Evolutionary conservation across 1,140 invertebrate genomes (phyloP).

Genomic region (Conus betulinus): DNA sequence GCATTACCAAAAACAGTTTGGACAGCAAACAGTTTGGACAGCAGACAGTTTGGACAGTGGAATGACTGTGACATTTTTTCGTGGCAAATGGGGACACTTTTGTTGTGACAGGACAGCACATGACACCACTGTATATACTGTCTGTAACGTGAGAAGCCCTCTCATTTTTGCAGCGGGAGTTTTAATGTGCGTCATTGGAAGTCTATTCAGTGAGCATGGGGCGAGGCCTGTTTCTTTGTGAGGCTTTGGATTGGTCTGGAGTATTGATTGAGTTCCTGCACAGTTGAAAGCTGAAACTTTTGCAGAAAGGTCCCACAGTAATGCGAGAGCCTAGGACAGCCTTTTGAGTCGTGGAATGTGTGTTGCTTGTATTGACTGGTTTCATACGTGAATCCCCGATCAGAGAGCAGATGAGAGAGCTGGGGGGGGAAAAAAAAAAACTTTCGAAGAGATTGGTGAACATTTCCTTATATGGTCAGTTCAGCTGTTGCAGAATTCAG

Average conservation of each 20-base stretch:
- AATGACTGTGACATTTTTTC: no score
- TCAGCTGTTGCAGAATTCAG: neutral
- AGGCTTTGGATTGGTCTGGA: neutral
- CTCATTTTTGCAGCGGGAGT: neutral
- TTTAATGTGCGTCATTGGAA: neutral
- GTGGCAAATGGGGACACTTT: no score
- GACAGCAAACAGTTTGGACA: no score
- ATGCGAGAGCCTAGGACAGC: neutral
- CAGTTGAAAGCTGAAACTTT: neutral
- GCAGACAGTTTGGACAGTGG: no score
- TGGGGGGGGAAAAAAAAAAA: neutral
- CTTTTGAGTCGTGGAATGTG: neutral
- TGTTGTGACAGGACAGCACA: no score
- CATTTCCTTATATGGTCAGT: neutral
- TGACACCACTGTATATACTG: no score
- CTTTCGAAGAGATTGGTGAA: neutral
- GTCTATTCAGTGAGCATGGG: neutral
- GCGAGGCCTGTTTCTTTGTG: neutral
- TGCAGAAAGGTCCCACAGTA: neutral
- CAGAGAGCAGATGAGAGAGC: neutral
- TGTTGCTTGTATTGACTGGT: neutral
- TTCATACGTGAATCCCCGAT: no score
- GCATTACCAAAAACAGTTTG: no score
- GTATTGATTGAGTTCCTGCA: neutral
- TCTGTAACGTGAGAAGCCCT: neutral